Evolutionary conservation across 1,140 invertebrate species (phyloP), one percentile per base, ranked within the genome.

Genomic region (Rhynchophorus ferrugineus): DNA sequence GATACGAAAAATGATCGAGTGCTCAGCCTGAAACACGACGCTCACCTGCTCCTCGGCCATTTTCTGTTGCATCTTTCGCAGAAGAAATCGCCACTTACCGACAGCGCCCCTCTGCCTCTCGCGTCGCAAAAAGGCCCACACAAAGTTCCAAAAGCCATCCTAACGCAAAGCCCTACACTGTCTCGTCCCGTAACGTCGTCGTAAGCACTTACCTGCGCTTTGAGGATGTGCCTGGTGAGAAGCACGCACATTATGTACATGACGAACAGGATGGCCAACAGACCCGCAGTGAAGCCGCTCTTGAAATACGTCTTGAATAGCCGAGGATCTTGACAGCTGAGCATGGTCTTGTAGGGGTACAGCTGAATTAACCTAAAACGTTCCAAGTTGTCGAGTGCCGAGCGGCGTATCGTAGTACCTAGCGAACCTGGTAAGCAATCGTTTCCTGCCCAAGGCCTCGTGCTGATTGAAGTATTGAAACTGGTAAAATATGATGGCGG

Each of bases 381-480:
- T n/a, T n/a, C n/a, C n/a, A n/a, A n/a, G n/a, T n/a, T n/a, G n/a
- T n/a, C n/a, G n/a, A n/a, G n/a, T n/a, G n/a, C n/a, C n/a, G n/a
- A n/a, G n/a, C n/a, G n/a, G n/a, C n/a, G n/a, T n/a, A n/a, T n/a
- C n/a, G n/a, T n/a, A n/a, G n/a, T n/a, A n/a, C n/a, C n/a, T n/a
- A n/a, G n/a, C n/a, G n/a, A n/a, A n/a, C n/a, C n/a, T n/a, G n/a
- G n/a, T n/a, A n/a, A n/a, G n/a, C n/a, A n/a, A n/a, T n/a, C n/a
- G n/a, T n/a, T n/a, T n/a, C n/a, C n/a, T n/a, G 11, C 24, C 24
- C 2, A 35, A 18, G 2, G n/a, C 14, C 7, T 33, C 35, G 9
- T 8, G 41, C 7, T 34, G 38, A 3, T 53, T 19, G 9, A 53
- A 53, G 18, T 53, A 46, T 19, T 53, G 42, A 36, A 54, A 54